Evolutionary conservation across 1,140 invertebrate genomes (phyloP).

Genomic region (Drosophila ogumai): DNA sequence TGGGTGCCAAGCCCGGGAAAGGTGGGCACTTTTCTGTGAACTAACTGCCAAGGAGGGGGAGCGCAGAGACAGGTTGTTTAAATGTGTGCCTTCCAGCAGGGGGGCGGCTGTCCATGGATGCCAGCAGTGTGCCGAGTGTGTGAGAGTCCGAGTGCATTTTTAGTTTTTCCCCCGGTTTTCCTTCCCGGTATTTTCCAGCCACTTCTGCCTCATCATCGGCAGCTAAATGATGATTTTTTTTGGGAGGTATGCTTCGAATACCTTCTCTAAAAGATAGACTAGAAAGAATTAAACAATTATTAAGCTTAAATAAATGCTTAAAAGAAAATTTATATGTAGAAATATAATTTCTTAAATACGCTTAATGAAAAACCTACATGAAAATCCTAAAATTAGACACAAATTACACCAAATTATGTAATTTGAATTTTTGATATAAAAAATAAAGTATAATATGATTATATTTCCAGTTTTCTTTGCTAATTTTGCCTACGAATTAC

Average conservation of each 20-base stretch:
- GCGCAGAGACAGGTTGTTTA: constrained; percentile 57
- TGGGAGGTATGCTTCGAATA: background rate
- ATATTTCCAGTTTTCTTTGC: background rate
- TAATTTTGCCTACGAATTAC: background rate
- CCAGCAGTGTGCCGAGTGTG: constrained; percentile 58
- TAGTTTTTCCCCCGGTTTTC: constrained; percentile 18
- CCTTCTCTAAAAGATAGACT: background rate
- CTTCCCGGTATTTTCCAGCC: constrained; percentile 45
- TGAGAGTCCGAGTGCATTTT: constrained; percentile 27
- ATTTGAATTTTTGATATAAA: background rate
- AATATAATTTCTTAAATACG: too few relatives aligned
- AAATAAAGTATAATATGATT: background rate
- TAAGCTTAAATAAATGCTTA: background rate
- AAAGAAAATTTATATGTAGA: too few relatives aligned
- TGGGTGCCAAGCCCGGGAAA: constrained; percentile 66
- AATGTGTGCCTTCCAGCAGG: constrained; percentile 58
- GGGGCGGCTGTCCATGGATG: constrained; percentile 23
- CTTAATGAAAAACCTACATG: too few relatives aligned
- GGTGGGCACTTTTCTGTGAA: constrained; percentile 6
- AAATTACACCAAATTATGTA: background rate
- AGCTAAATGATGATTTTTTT: background rate
- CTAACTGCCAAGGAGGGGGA: background rate
- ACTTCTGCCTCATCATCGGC: constrained; percentile 26
- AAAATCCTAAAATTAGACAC: background rate
- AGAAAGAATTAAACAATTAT: too few relatives aligned